These are phyloP conservation scores for Sinelater perroti DNA, from an alignment of 2,888 invertebrate species.

Conservation along the genomic window DNA sequence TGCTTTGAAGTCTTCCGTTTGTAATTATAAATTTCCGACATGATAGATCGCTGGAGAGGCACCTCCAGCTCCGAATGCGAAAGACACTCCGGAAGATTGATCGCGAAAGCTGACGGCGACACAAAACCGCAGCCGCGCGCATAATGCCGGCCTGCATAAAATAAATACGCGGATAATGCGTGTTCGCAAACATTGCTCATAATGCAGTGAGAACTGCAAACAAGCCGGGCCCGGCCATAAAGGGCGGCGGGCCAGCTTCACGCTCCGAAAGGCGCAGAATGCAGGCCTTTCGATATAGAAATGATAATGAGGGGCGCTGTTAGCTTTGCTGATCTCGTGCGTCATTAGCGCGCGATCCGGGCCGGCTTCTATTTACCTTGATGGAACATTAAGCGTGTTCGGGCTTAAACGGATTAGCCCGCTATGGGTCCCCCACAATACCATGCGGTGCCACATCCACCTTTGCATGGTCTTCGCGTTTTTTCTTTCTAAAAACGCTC, in stretches of 20 bases:
- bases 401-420: too few species aligned
- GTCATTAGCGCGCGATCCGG: not conserved
- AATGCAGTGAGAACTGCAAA: constrained; percentile 50
- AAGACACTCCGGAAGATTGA: constrained; percentile 33
- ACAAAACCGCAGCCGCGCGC: constrained; percentile 26
- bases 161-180: constrained; percentile 42
- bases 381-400: too few species aligned
- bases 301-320: constrained; percentile 21
- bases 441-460: too few species aligned
- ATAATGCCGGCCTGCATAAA: constrained; percentile 27
- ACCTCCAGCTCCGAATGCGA: constrained; percentile 26
- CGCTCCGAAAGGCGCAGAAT: constrained; percentile 17
- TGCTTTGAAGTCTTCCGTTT: too few species aligned
- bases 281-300: constrained; percentile 16
- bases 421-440: too few species aligned
- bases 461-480: too few species aligned
- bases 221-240: constrained; percentile 33
- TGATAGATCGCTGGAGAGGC: constrained; percentile 28
- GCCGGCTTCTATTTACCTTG: too few species aligned
- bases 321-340: not conserved
- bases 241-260: constrained; percentile 15
- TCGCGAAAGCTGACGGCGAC: constrained; percentile 30
- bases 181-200: constrained; percentile 48
- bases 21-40: constrained; percentile 25
- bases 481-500: too few species aligned